Base-by-base conservation (phyloP, 2,797 vertebrate species). In the Eulemur albifrons region DNA sequence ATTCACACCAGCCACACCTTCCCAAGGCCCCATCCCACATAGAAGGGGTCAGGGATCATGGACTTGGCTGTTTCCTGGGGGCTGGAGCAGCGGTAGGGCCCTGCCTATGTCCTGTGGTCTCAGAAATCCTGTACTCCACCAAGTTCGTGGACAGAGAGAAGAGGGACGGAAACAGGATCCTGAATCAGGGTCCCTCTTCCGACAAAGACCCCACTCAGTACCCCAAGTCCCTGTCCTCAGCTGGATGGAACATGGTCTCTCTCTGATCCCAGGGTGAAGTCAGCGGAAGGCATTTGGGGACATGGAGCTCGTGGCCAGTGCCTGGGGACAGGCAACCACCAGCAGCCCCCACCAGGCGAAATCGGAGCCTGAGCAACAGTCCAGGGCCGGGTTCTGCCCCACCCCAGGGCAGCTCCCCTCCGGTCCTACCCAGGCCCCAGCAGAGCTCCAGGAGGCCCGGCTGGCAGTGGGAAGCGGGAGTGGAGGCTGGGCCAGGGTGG, bases 261-360 rank as follows among this genome's bases (percentile, higher is more conserved):
- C 43, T 70, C 70, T 67, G 45, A 27, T 40, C 32, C 61, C 94
- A 88, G 87, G 12, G 70, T 82, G 63, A 96, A 88, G 95, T 76
- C 63, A 72, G 67, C 57, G 72, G 95, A 94, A 95, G 96, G 87
- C 81, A 83, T 93, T 23, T 45, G 45, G 95, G 93, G 91, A 97
- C 93, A 81, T 2, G 57, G 63, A 25, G 57, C 85, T 83, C 87
- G 69, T 2, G 25, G 93, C 87, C 95, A 88, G 92, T 88, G 70
- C 57, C 69, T 72, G 52, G 25, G 57, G 65, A 92, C 48, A 83
- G 79, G 72, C 54, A 61, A 87, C 50, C 76, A 87, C n/a, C 11
- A 35, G 59, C 82, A 95, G 75, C 94, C 87, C 95, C 82, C 48
- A 30, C 48, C 38, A 59, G 77, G 82, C 2, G 94, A 97, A 97